Percentiles rank a stretch among this genome's conserved stretches.
phyloP scores from a whole-genome alignment of 1,140 invertebrate genomes.

The Dolichoris vasculosae region DNA sequence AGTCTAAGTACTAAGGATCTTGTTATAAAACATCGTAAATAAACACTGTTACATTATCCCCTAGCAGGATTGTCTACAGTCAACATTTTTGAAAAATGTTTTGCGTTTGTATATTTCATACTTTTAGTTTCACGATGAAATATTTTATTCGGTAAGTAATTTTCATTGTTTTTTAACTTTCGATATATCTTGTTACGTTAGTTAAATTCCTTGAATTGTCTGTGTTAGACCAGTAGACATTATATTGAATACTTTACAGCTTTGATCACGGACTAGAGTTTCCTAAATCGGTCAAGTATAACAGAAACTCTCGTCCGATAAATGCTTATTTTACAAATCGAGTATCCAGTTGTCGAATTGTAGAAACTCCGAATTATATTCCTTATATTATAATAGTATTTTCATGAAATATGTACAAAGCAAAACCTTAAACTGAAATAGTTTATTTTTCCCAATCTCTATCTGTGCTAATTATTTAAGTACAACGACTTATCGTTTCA shows the following conservation, averaged over 20 bases:
- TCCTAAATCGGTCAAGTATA: not conserved
- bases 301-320: not conserved
- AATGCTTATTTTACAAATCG: not conserved
- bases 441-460: too few species aligned
- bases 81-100: not conserved
- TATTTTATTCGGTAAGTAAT: not conserved
- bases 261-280: not conserved
- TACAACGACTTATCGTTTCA: too few species aligned
- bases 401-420: too few species aligned
- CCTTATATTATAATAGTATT: not conserved
- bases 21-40: not conserved
- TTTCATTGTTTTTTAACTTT: not conserved
- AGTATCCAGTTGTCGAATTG: not conserved
- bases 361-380: not conserved
- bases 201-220: not conserved
- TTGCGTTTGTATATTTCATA: not conserved
- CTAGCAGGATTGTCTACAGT: not conserved
- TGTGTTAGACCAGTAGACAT: not conserved
- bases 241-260: not conserved
- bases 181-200: not conserved
- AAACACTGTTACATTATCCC: not conserved
- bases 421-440: too few species aligned
- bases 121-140: not conserved
- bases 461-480: too few species aligned
- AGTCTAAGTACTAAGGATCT: not conserved